A percentile compares a stretch with the other conserved stretches of the same genome.
phyloP scores from a whole-genome alignment of 2,113 vertebrate genomes.

The Rattus rattus region DNA sequence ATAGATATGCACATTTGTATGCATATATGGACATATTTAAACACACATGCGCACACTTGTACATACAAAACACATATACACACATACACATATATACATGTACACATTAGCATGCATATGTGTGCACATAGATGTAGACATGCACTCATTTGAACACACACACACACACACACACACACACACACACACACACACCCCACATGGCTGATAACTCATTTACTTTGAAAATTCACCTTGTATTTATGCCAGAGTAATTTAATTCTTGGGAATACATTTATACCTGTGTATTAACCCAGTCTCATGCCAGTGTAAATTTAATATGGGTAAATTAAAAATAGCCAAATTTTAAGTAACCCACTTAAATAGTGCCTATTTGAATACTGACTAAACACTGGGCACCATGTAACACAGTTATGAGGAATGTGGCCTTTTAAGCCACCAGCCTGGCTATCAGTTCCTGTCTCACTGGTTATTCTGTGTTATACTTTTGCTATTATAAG shows the following conservation, averaged over 20 bases:
- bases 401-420: not conserved
- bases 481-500: not conserved
- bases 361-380: conserved; percentile 19
- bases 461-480: not conserved
- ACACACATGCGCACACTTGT: too few relatives aligned
- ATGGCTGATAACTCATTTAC: not conserved
- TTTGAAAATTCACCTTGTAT: not conserved
- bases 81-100: too few relatives aligned
- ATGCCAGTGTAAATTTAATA: not conserved
- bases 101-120: not conserved
- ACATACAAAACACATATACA: not conserved
- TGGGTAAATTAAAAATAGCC: not conserved
- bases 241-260: not conserved
- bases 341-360: conserved; percentile 17
- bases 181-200: not conserved
- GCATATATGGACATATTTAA: not conserved
- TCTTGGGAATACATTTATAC: not conserved
- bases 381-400: not conserved
- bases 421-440: not conserved
- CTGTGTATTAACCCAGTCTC: not conserved
- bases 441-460: not conserved
- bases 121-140: not conserved
- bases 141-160: not conserved
- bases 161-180: not conserved
- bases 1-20: not conserved